Conservation (phyloP, 2,113 vertebrate species). For the Coturnix japonica region DNA sequence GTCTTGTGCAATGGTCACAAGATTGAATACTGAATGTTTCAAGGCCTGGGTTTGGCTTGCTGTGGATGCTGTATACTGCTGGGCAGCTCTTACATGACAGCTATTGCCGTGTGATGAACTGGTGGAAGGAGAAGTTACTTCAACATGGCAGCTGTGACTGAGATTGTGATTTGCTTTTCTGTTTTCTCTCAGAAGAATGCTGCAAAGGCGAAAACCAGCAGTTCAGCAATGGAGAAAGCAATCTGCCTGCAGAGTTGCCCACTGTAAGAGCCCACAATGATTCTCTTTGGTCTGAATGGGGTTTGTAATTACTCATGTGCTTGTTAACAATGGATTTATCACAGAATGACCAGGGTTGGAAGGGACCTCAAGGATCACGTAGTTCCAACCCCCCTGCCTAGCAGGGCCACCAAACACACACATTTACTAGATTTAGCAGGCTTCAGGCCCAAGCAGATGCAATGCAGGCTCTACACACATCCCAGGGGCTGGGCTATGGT, state of each 20-base stretch:
- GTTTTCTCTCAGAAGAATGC: not conserved
- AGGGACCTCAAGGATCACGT: too few relatives aligned
- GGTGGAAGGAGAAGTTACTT: conserved; percentile 1
- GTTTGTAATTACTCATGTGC: not conserved
- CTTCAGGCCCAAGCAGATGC: not conserved
- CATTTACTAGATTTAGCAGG: too few relatives aligned
- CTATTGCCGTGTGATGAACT: not conserved
- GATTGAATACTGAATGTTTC: not conserved
- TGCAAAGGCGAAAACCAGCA: not conserved
- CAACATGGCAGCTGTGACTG: not conserved
- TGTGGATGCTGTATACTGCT: not conserved
- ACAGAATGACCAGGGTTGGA: too few relatives aligned
- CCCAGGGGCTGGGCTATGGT: not conserved
- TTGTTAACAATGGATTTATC: not conserved
- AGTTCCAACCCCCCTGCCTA: too few relatives aligned
- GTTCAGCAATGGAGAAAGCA: not conserved
- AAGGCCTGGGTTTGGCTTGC: conserved; percentile 37
- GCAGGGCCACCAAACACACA: too few relatives aligned
- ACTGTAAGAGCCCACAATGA: conserved; percentile 47
- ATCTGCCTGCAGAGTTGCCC: not conserved
- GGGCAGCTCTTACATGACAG: not conserved
- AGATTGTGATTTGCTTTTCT: not conserved
- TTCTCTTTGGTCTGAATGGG: not conserved
- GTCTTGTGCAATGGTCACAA: not conserved
- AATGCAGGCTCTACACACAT: not conserved